A percentile compares a stretch with the other conserved stretches of the same genome.
These are phyloP conservation scores for Himalopsyche tibetana DNA, from an alignment of 2,888 invertebrate species.

Conservation along the genomic window DNA sequence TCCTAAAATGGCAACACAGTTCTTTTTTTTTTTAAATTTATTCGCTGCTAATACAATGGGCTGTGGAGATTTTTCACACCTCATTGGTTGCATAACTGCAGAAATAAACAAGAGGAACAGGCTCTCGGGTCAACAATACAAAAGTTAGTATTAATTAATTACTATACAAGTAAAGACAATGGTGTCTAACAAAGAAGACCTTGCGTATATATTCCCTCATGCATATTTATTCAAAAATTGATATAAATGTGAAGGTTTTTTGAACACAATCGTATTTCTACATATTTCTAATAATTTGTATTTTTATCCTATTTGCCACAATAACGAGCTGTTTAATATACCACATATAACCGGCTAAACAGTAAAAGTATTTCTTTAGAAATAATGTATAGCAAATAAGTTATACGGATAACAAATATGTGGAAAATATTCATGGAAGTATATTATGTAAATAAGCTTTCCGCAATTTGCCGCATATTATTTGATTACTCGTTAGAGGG, in stretches of 20 bases:
- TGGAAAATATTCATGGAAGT: no score
- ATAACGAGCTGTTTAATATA: no score
- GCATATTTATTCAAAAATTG: neutral
- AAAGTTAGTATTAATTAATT: constrained; percentile 37
- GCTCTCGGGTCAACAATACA: constrained; percentile 24
- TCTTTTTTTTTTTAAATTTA: neutral
- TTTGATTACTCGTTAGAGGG: no score
- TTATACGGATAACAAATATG: no score
- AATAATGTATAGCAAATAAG: no score
- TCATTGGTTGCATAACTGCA: constrained; percentile 11
- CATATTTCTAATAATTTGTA: neutral
- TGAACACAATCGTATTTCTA: constrained; percentile 16
- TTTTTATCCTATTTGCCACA: neutral
- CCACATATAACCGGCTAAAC: no score
- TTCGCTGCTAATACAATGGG: neutral
- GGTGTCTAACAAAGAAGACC: constrained; percentile 22
- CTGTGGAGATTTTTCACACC: constrained; percentile 39
- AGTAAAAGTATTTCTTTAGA: no score
- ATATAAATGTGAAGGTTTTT: constrained; percentile 28
- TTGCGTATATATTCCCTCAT: constrained; percentile 16
- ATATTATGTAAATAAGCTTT: no score
- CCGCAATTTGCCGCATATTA: no score
- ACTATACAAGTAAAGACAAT: constrained; percentile 20
- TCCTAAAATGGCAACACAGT: constrained; percentile 34
- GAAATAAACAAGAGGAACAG: constrained; percentile 2